Evolutionary conservation across 2,113 vertebrate genomes (phyloP), one percentile per base, ranked within the genome.

Genomic region (Misgurnus anguillicaudatus): DNA sequence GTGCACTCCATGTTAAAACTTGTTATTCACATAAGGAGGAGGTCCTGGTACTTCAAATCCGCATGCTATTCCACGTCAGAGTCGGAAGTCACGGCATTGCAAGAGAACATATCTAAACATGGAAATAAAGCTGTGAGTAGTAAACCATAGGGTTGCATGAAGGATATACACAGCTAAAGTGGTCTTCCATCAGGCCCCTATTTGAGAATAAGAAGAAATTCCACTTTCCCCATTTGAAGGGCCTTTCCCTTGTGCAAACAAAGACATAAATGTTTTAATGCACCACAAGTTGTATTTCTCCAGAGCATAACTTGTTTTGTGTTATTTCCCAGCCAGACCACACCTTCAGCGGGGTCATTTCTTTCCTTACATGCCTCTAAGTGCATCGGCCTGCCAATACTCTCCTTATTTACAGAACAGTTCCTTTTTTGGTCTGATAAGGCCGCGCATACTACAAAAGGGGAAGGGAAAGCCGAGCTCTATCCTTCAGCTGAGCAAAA

Each of bases 341-440:
- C 79, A 75, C 79, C 75, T 84, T 78, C 55, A 41, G 63, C 45
- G 9, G 39, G 31, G 78, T 63, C 68, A 70, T 80, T 80, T 68
- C 75, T 88, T 85, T 60, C 74, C 83, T 85, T 84, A 84, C 83
- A 83, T 87, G 84, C 82, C 82, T 84, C 80, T 45, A 83, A 79
- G 74, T 53, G 77, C 61, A 67, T 9, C 3, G 17, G 53, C 9
- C 80, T 60, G 73, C 79, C 81, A 87, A 81, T 78, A 63, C 81
- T 77, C 67, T 78, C 81, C 81, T 88, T 89, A 81, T 90, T 91
- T 89, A 90, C 88, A 38, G 85, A 87, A 70, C 77, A 58, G 77
- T 63, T 88, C 91, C 91, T 91, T 93, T 89, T 93, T 92, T 85
- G 89, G 91, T 88, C 75, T 60, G 84, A 80, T 74, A 87, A 86